Conservation (phyloP, 2,797 vertebrate genomes). For the Labroides dimidiatus region DNA sequence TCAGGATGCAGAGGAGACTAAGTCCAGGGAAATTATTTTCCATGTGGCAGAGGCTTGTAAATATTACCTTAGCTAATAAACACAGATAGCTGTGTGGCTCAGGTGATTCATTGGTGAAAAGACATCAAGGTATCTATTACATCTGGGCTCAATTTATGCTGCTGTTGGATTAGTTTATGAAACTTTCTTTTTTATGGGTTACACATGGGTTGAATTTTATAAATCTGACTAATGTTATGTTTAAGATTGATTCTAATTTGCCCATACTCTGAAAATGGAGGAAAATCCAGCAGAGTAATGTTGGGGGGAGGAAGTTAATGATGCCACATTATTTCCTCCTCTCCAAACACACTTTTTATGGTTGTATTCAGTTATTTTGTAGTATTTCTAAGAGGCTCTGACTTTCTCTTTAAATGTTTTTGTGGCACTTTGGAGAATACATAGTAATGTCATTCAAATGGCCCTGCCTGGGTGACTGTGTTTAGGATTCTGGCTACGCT, state of each 20-base stretch:
- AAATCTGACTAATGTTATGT: background rate
- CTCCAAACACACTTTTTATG: background rate
- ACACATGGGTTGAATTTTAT: background rate
- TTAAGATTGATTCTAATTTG: background rate
- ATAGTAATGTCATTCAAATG: conserved; percentile 54
- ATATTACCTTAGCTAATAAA: background rate
- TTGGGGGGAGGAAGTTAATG: background rate
- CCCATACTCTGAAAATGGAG: background rate
- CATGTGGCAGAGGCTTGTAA: background rate
- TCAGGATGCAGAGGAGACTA: background rate
- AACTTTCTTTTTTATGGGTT: background rate
- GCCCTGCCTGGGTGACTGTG: conserved; percentile 62
- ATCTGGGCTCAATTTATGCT: background rate
- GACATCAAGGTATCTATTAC: background rate
- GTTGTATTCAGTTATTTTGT: background rate
- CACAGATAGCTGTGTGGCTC: background rate
- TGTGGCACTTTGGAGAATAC: conserved; percentile 33
- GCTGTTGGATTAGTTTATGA: background rate
- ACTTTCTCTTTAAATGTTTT: conserved; percentile 29
- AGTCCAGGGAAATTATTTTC: background rate
- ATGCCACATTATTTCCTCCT: background rate
- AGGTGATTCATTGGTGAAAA: conserved; percentile 4
- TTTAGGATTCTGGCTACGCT: conserved; percentile 72
- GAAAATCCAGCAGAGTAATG: background rate
- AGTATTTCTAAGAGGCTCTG: conserved; percentile 6